Evolutionary conservation across 1,140 invertebrate species (phyloP).

Genomic region (Littorina saxatilis): DNA sequence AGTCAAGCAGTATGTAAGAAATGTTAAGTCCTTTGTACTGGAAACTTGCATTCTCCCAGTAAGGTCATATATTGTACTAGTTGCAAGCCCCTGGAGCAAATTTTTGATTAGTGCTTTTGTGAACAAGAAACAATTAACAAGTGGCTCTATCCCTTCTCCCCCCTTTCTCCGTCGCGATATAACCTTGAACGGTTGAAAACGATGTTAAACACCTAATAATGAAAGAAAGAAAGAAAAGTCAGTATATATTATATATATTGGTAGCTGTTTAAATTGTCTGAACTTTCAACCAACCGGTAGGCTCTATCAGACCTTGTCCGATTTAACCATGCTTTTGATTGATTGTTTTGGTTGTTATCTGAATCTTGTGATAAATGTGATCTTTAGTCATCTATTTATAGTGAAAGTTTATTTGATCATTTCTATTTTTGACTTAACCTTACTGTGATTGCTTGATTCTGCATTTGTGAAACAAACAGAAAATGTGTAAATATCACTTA

Average conservation of each 20-base stretch:
- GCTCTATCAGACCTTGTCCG: neutral
- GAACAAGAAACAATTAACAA: no score
- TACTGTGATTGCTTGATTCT: no score
- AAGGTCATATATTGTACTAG: no score
- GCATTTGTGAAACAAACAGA: constrained; percentile 1
- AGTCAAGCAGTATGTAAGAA: no score
- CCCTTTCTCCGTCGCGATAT: no score
- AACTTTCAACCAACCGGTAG: neutral
- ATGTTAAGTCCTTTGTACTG: no score
- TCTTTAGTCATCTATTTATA: neutral
- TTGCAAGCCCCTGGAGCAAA: no score
- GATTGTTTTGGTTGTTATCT: neutral
- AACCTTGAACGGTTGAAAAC: no score
- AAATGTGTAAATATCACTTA: neutral
- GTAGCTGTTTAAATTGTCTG: neutral
- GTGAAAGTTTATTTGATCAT: neutral
- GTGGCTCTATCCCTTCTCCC: no score
- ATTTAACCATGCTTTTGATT: neutral
- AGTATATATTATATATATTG: neutral
- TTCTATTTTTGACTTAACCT: neutral
- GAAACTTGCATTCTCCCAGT: no score
- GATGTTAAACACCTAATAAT: no score
- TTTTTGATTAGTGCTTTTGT: no score
- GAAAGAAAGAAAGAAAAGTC: neutral
- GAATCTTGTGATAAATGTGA: neutral